Evolutionary conservation across 2,113 vertebrate genomes (phyloP), one percentile per base, ranked within the genome.

Genomic region (Amphilophus citrinellus): DNA sequence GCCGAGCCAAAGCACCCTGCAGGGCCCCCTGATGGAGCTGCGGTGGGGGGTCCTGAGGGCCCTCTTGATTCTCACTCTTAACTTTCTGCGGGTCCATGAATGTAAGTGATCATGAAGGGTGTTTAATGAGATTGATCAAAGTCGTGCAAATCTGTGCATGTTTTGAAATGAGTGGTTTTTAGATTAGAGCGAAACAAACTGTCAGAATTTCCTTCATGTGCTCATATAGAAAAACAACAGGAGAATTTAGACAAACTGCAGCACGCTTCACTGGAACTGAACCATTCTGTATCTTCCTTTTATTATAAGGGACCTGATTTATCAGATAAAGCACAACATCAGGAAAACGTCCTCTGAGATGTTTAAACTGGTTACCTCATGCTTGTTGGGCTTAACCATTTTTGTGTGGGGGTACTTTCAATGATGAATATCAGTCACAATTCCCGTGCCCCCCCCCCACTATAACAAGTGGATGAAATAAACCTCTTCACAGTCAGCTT

Each of bases 1-100:
- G 82, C 92, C 18, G 6, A 90, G 90, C 79, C 80, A 60, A 44
- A 80, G 78, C 84, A 75, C 88, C 88, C 93, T 86, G 90, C 79
- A 0, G 88, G 87, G 90, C 56, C 79, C 87, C 90, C 85, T 77
- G 73, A 87, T 85, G 90, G 66, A 71, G 63, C 14, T 47, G 32
- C 44, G 56, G 80, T 59, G 47, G 89, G 89, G 91, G 83, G 83
- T 91, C 77, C 81, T 80, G 42, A 61, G 81, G 57, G 39, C 71
- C 73, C 71, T 76, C 76, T 83, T 66, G 75, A 88, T 84, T 86
- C 82, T 30, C 27, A 58, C 27, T 88, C 63, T 37, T 75, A 79
- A 88, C 65, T 80, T 84, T 84, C 44, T 79, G 71, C 76, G 53
- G 50, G 37, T 84, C 20, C 17, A 2, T 86, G 68, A 84, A 50